A percentile compares a stretch with the other conserved stretches of the same genome.
phyloP scores from a whole-genome alignment of 1,140 invertebrate genomes.

The Drosophila littoralis region DNA sequence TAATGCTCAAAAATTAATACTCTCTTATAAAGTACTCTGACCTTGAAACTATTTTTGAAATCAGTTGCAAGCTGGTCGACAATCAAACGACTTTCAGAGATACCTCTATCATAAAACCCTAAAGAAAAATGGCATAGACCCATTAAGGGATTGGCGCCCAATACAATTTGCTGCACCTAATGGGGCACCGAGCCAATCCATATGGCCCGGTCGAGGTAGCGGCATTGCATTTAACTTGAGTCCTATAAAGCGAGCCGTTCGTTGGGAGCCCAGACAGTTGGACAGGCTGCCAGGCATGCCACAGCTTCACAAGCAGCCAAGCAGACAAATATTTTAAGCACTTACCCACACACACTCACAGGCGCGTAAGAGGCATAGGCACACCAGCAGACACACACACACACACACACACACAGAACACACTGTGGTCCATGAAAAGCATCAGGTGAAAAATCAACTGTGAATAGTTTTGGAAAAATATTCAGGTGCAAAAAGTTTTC shows the following conservation, averaged over 20 bases:
- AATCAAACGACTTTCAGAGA: neutral
- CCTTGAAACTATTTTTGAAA: neutral
- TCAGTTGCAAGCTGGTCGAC: neutral
- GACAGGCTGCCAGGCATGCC: slow-evolving; percentile 27
- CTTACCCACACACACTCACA: slow-evolving; percentile 38
- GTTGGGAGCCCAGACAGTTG: slow-evolving; percentile 46
- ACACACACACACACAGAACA: neutral
- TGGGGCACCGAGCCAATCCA: slow-evolving; percentile 11
- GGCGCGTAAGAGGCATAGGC: slow-evolving; percentile 14
- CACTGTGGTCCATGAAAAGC: slow-evolving; percentile 55
- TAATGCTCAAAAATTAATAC: too few species aligned
- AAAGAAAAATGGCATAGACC: neutral
- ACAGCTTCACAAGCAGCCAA: slow-evolving; percentile 39
- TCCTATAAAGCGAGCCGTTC: slow-evolving; percentile 37
- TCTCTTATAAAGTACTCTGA: too few species aligned
- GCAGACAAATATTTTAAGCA: slow-evolving; percentile 78
- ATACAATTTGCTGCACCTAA: slow-evolving; percentile 1
- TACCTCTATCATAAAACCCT: neutral
- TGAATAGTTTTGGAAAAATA: slow-evolving; percentile 80
- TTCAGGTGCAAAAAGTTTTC: slow-evolving; percentile 81
- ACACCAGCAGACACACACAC: slow-evolving; percentile 25
- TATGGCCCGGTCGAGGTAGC: neutral
- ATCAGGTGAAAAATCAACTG: slow-evolving; percentile 83
- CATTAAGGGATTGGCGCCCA: slow-evolving; percentile 1
- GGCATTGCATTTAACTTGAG: slow-evolving; percentile 55